These are phyloP conservation scores for Lanius ludovicianus DNA, from an alignment of 2,113 vertebrate genomes.

Conservation along the genomic window DNA sequence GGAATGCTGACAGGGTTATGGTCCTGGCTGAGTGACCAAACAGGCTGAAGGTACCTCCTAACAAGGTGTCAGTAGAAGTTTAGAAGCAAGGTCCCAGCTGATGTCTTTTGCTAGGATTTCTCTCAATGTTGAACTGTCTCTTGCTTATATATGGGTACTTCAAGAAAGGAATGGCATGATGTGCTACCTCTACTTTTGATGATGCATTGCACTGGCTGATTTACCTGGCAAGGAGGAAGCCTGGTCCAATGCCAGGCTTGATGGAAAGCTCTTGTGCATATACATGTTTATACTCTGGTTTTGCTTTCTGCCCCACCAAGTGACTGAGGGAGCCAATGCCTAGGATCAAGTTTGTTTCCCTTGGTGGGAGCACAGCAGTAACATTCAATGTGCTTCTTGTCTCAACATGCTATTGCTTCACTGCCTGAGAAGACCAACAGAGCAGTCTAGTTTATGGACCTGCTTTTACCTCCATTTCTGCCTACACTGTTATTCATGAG, in stretches of 20 bases:
- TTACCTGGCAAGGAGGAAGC: background rate
- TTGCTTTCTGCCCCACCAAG: background rate
- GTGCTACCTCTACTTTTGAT: background rate
- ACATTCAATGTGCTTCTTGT: background rate
- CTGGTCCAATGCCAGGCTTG: background rate
- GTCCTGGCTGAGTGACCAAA: background rate
- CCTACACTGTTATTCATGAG: background rate
- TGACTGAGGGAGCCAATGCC: background rate
- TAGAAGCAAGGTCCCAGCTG: background rate
- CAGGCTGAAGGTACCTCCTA: background rate
- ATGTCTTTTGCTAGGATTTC: background rate
- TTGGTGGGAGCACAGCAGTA: background rate
- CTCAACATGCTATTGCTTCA: background rate
- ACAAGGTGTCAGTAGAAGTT: background rate
- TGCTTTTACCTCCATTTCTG: background rate
- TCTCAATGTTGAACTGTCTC: background rate
- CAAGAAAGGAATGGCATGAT: background rate
- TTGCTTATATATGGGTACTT: background rate
- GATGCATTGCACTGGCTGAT: background rate
- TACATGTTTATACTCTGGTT: background rate
- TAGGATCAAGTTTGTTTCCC: conserved; percentile 15
- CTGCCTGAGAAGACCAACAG: background rate
- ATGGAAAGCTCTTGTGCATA: background rate
- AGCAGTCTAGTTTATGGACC: background rate
- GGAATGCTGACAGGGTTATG: background rate